These are phyloP conservation scores for Pseudochromis fuscus DNA, from an alignment of 2,797 vertebrate species.

Conservation along the genomic window DNA sequence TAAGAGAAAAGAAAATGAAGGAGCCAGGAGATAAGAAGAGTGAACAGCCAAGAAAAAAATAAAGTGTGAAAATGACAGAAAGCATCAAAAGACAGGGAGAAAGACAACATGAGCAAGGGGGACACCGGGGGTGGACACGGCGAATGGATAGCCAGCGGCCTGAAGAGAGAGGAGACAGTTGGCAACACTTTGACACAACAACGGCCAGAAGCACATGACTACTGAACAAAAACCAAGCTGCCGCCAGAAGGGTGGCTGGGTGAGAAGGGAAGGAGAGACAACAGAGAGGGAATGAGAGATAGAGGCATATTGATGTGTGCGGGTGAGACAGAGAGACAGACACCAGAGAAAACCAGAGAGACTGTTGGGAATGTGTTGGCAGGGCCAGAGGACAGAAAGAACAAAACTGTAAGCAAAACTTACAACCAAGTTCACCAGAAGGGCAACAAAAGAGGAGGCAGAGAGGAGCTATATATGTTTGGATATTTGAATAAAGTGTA, in stretches of 20 bases:
- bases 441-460: constrained; percentile 18
- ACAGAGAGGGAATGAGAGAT: constrained; percentile 17
- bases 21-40: background rate
- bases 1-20: constrained; percentile 4
- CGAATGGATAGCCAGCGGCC: constrained; percentile 38
- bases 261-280: constrained; percentile 40
- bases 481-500: constrained; percentile 1
- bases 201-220: constrained; percentile 52
- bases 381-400: constrained; percentile 44
- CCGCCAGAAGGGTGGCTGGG: constrained; percentile 41
- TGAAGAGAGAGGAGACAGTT: constrained; percentile 49
- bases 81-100: constrained; percentile 37
- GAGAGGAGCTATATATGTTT: background rate
- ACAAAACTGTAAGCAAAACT: constrained; percentile 44
- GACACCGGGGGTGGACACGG: constrained; percentile 33
- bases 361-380: constrained; percentile 48
- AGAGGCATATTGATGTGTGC: constrained; percentile 37
- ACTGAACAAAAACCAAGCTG: constrained; percentile 35
- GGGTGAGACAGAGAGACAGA: constrained; percentile 21
- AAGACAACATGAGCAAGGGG: constrained; percentile 25
- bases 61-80: constrained; percentile 18
- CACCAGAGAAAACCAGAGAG: constrained; percentile 33
- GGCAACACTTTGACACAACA: constrained; percentile 65
- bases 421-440: constrained; percentile 49
- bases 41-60: background rate